Percentiles rank a stretch among this genome's conserved stretches.
Conservation (phyloP, 2,113 vertebrate species). For the Grantiella picta region DNA sequence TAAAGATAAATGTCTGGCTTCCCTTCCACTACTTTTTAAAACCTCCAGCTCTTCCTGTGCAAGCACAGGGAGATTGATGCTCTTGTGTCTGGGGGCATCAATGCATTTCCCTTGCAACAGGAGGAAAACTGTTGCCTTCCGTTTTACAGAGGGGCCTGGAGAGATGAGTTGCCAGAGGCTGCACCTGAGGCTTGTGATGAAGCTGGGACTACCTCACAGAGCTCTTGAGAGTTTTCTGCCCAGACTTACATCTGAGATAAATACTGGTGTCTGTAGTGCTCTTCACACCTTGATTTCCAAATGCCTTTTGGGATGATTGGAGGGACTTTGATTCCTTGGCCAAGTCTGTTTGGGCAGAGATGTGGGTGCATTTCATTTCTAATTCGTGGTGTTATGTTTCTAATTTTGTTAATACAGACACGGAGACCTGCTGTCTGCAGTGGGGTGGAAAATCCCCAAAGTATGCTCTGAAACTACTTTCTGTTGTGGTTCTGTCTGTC, state of each 20-base stretch:
- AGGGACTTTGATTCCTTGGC: neutral
- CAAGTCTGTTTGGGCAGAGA: neutral
- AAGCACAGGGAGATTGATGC: neutral
- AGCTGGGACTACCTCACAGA: neutral
- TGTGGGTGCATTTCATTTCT: neutral
- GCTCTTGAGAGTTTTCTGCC: neutral
- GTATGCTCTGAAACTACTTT: neutral
- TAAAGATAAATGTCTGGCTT: neutral
- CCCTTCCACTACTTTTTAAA: neutral
- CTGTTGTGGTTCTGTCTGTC: neutral
- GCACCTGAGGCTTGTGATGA: slow-evolving; percentile 18
- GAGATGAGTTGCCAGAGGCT: slow-evolving; percentile 32
- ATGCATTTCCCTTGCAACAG: neutral
- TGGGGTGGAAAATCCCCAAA: neutral
- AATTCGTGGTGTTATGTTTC: neutral
- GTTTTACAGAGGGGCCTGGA: neutral
- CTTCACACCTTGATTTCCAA: neutral
- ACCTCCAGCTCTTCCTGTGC: neutral
- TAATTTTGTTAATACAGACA: neutral
- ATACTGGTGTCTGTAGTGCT: neutral
- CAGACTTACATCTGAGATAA: neutral
- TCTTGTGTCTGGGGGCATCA: neutral
- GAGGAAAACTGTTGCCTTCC: neutral
- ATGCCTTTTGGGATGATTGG: neutral
- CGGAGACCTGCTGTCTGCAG: neutral